Percentiles rank a stretch among this genome's conserved stretches.
phyloP scores from a whole-genome alignment of 2,888 invertebrate species.

The Rosalia funebris region DNA sequence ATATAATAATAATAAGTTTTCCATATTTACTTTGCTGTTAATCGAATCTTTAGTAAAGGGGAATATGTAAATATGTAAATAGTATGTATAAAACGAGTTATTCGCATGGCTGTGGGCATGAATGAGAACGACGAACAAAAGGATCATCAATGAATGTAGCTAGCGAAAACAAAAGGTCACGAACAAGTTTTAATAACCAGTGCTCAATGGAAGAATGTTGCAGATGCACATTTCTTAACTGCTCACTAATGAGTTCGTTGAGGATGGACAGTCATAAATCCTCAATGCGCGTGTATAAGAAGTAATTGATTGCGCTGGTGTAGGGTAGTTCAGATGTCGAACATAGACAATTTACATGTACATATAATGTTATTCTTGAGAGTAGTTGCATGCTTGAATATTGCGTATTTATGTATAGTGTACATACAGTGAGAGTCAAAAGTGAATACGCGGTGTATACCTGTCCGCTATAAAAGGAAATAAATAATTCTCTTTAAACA shows the following conservation, averaged over 20 bases:
- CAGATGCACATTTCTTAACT: slow-evolving; percentile 24
- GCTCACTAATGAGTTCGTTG: slow-evolving; percentile 11
- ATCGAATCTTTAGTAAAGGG: neutral
- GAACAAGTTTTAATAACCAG: slow-evolving; percentile 19
- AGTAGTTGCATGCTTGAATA: too few relatives aligned
- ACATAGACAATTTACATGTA: too few relatives aligned
- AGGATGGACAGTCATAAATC: slow-evolving; percentile 20
- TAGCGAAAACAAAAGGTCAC: neutral
- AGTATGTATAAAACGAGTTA: neutral
- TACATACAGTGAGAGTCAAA: too few relatives aligned
- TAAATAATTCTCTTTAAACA: too few relatives aligned
- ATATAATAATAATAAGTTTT: too few relatives aligned
- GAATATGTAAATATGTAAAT: neutral
- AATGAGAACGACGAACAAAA: slow-evolving; percentile 12
- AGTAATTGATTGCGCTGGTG: slow-evolving; percentile 16
- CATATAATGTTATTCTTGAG: too few relatives aligned
- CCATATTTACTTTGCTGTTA: too few relatives aligned
- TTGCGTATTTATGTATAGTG: too few relatives aligned
- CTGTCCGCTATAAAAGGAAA: too few relatives aligned
- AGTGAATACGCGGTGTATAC: too few relatives aligned
- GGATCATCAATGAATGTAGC: slow-evolving; percentile 10
- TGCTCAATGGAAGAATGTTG: slow-evolving; percentile 12
- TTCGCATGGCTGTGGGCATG: slow-evolving; percentile 16
- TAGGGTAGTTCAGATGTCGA: neutral
- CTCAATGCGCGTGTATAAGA: slow-evolving; percentile 19